These are phyloP conservation scores for Eurytoma adleriae DNA, from an alignment of 2,888 invertebrate genomes.

Conservation along the genomic window DNA sequence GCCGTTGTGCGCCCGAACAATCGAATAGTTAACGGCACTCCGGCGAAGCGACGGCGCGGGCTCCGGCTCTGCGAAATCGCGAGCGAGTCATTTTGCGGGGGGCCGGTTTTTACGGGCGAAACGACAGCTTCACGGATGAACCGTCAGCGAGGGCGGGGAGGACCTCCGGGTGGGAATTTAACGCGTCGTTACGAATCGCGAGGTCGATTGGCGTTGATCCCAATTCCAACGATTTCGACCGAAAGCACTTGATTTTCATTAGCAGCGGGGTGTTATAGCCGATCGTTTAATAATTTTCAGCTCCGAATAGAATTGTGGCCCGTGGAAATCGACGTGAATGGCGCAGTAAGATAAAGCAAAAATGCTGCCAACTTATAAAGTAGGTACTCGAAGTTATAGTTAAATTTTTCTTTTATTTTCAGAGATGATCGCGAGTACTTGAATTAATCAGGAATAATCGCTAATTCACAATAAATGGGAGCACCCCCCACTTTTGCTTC, in stretches of 20 bases:
- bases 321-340: no score
- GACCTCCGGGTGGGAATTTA: neutral
- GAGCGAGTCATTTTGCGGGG: constrained; percentile 5
- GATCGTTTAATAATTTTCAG: neutral
- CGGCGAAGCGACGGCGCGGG: constrained; percentile 20
- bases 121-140: constrained; percentile 1
- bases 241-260: neutral
- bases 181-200: neutral
- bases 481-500: no score
- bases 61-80: neutral
- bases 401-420: no score
- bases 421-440: no score
- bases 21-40: constrained; percentile 40
- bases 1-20: constrained; percentile 12
- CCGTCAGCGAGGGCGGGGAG: neutral
- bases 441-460: no score
- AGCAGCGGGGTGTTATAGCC: neutral
- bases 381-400: no score
- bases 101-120: constrained; percentile 9
- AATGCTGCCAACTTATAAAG: no score
- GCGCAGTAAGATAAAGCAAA: no score
- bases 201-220: neutral
- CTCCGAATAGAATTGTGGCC: no score
- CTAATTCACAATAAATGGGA: no score
- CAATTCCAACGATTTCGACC: no score